Percentiles rank a stretch among this genome's conserved stretches.
Conservation (phyloP, 2,797 vertebrate genomes). For the Eulemur coronatus region DNA sequence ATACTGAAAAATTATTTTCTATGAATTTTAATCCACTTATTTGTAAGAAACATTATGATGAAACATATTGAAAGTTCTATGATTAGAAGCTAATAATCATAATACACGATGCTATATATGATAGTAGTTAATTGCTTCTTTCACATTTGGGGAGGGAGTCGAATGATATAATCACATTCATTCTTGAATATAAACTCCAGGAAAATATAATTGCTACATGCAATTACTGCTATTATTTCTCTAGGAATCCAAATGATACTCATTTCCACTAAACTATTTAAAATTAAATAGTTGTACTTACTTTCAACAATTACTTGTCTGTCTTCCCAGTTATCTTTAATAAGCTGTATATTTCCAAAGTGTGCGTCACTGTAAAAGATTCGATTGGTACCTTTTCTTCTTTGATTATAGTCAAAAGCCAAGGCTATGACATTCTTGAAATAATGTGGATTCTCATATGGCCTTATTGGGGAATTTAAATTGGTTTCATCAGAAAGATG, state of each 20-base stretch:
- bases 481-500: constrained; percentile 97
- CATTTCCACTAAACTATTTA: neutral
- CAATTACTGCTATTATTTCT: neutral
- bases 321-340: constrained; percentile 96
- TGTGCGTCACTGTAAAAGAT: constrained; percentile 99
- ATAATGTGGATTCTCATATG: constrained; percentile 94
- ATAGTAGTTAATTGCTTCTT: constrained; percentile 2
- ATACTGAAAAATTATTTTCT: neutral
- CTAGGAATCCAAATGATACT: neutral
- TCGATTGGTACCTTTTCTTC: constrained; percentile 90
- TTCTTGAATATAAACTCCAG: constrained; percentile 30
- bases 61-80: neutral
- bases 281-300: constrained; percentile 85
- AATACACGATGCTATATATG: neutral
- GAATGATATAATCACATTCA: neutral
- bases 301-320: constrained; percentile 93
- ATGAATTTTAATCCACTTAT: neutral
- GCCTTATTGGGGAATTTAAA: constrained; percentile 95
- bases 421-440: constrained; percentile 96
- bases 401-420: constrained; percentile 94
- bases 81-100: neutral
- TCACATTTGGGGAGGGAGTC: neutral
- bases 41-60: neutral
- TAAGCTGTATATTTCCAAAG: constrained; percentile 97
- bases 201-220: neutral